Evolutionary conservation across 2,113 vertebrate species (phyloP), one percentile per base, ranked within the genome.

Genomic region (Corydoras maculifer): DNA sequence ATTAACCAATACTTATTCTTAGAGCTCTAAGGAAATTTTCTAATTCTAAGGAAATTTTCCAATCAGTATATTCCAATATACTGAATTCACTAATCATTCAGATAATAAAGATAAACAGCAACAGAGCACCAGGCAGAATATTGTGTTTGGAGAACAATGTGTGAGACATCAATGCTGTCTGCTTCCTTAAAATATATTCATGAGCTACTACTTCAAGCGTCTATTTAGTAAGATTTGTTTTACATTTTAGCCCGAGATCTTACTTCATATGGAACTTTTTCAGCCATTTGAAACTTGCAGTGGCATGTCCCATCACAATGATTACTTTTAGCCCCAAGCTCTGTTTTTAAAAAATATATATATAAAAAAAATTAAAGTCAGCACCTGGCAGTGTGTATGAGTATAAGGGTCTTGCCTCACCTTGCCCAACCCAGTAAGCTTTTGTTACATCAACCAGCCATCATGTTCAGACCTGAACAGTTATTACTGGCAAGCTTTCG

Each of bases 191-290:
- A 43, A 4, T 8, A 43, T 43, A 43, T 43, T 4, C 35, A 43
- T 43, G 18, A 25, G 1, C 18, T 25, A 4, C 35, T 43, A 5
- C 35, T 5, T 8, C 35, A 43, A 43, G 35, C 4, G 0, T 43
- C 7, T 43, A 8, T 43, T 43, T 8, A 43, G 35, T 43, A 8
- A 8, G 4, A 4, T 43, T 43, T 43, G 35, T 43, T 43, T 43
- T 43, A 43, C 35, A 43, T 53, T 14, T 12, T 53, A 12, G 9
- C 10, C 1, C 3, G 51, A 53, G 14, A n/a, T 57, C 54, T 57
- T 57, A 60, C 74, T 60, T 75, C 68, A 70, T 60, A 12, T 43
- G 57, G 65, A 63, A 65, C 31, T 60, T 60, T 62, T 73, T 32
- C 73, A 58, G 43, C 50, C 31, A 43, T 31, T 29, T 15, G 6